Conservation (phyloP, 2,113 vertebrate genomes). For the Thomomys bottae region DNA sequence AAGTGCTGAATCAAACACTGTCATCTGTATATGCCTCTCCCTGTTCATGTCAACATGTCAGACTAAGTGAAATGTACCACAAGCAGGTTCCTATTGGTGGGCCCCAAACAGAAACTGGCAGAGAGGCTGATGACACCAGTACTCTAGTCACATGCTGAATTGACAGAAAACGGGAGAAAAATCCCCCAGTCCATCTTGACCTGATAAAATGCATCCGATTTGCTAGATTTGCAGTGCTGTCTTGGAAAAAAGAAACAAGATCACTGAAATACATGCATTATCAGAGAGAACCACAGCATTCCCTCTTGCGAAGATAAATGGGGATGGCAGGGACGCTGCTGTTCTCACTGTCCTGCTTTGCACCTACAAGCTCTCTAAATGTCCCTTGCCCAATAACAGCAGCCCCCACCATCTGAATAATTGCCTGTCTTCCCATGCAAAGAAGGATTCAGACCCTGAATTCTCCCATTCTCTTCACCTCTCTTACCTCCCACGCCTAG, state of each 20-base stretch:
- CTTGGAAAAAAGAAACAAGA: not conserved
- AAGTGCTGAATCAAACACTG: not conserved
- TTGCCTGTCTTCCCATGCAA: not conserved
- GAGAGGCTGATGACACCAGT: not conserved
- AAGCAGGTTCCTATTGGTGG: not conserved
- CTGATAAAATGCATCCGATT: not conserved
- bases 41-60: not conserved
- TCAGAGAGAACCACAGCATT: not conserved
- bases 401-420: not conserved
- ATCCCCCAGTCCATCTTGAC: not conserved
- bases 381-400: not conserved
- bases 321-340: not conserved
- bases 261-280: not conserved
- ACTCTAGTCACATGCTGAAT: not conserved
- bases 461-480: not conserved
- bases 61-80: not conserved
- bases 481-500: not conserved
- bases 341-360: accelerated
- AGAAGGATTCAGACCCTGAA: not conserved
- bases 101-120: not conserved
- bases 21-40: not conserved
- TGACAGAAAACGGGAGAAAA: not conserved
- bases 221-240: not conserved
- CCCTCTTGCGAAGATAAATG: not conserved
- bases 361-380: not conserved